These are phyloP conservation scores for Ptilonorhynchus violaceus DNA, from an alignment of 2,113 vertebrate genomes.

Conservation along the genomic window DNA sequence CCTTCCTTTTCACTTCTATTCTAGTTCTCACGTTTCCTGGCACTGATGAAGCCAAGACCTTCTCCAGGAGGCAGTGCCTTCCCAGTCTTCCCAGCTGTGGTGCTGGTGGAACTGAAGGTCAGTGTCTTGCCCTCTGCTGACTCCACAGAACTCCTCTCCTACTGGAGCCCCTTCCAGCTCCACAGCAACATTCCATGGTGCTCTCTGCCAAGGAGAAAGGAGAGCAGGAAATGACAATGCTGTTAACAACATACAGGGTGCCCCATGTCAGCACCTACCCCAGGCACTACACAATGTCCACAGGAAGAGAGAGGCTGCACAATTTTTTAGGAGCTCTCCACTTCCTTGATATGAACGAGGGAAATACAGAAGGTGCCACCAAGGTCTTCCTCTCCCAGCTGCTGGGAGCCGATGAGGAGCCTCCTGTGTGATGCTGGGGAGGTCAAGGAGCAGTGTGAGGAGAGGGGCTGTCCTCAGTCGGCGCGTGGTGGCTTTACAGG, in stretches of 20 bases:
- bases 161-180: neutral
- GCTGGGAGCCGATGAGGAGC: neutral
- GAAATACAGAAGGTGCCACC: neutral
- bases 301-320: neutral
- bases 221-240: neutral
- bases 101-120: neutral
- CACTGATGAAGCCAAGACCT: neutral
- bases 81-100: neutral
- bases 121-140: neutral
- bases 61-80: neutral
- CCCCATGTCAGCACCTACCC: neutral
- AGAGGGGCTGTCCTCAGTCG: neutral
- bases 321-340: neutral
- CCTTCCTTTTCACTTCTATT: neutral
- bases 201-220: neutral
- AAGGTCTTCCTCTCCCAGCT: neutral
- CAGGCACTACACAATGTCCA: fast-evolving
- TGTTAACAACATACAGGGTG: neutral
- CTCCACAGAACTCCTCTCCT: neutral
- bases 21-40: neutral
- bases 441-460: neutral
- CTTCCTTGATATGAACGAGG: neutral
- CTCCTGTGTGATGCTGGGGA: neutral
- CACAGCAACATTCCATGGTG: neutral
- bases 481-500: neutral